Conservation (phyloP, 2,888 invertebrate genomes). For the Leptinotarsa tumamoca region DNA sequence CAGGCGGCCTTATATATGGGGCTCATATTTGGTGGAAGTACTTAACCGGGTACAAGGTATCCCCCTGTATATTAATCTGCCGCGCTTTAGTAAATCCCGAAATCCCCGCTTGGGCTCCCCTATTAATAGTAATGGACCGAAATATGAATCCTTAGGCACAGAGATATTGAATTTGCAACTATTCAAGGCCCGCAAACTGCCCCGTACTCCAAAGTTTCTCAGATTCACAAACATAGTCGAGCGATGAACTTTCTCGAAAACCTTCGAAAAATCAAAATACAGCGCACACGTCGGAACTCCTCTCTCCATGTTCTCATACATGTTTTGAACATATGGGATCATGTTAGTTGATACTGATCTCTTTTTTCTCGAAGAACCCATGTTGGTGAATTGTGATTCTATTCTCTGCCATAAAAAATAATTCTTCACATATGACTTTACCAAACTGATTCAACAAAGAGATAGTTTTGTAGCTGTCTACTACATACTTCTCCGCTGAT, state of each 20-base stretch:
- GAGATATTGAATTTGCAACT: neutral
- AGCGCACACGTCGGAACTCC: neutral
- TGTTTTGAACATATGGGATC: constrained; percentile 7
- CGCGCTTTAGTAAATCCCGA: too few relatives aligned
- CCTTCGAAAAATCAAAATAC: neutral
- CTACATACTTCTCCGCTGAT: neutral
- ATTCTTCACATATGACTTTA: neutral
- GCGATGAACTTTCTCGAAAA: neutral
- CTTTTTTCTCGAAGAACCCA: neutral
- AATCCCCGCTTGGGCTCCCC: too few relatives aligned
- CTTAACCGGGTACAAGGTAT: too few relatives aligned
- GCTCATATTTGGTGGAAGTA: too few relatives aligned
- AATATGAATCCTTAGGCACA: neutral
- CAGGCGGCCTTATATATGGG: too few relatives aligned
- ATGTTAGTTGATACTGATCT: neutral
- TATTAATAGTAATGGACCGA: neutral
- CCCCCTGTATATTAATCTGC: too few relatives aligned
- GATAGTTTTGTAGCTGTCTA: neutral
- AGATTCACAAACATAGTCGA: neutral
- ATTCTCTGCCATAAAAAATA: neutral
- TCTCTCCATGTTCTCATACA: neutral
- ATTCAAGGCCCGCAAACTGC: neutral
- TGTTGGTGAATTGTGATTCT: neutral
- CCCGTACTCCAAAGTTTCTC: neutral
- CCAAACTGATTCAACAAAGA: neutral